Percentiles rank a stretch among this genome's conserved stretches.
Conservation (phyloP, 2,888 invertebrate genomes). For the Gisinianus flammeolus region DNA sequence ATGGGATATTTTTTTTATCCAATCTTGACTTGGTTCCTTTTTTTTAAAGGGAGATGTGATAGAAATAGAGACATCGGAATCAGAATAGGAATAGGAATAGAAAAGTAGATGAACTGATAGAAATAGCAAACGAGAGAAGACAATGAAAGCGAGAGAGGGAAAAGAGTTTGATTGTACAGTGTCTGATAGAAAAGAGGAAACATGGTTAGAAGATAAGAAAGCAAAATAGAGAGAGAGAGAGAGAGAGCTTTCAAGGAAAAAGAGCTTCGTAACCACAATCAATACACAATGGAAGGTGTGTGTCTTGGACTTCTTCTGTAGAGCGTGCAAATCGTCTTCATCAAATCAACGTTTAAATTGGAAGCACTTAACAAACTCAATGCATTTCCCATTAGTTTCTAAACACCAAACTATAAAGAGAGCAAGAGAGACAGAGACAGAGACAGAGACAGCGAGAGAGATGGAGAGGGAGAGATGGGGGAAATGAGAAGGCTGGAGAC, state of each 20-base stretch:
- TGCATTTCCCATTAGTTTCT: background rate
- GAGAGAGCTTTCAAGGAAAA: background rate
- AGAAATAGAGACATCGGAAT: no score
- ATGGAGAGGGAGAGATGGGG: no score
- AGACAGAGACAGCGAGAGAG: no score
- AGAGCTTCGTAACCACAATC: background rate
- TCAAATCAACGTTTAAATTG: constrained; percentile 29
- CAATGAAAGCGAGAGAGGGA: no score
- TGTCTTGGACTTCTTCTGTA: background rate
- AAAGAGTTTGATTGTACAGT: background rate
- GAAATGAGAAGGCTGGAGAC: no score
- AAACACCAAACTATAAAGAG: no score
- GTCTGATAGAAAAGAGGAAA: constrained; percentile 13
- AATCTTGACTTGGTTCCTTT: no score
- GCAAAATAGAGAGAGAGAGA: no score
- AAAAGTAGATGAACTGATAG: constrained; percentile 19
- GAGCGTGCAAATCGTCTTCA: constrained; percentile 35
- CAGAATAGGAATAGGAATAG: background rate
- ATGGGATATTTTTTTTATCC: no score
- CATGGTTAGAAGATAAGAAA: no score
- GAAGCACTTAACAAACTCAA: constrained; percentile 28
- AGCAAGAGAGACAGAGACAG: no score
- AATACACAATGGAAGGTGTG: constrained; percentile 32
- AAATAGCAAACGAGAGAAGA: constrained; percentile 12
- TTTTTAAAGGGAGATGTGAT: no score